Base-by-base conservation (phyloP, 1,140 invertebrate species). In the Trichonephila clavipes region DNA sequence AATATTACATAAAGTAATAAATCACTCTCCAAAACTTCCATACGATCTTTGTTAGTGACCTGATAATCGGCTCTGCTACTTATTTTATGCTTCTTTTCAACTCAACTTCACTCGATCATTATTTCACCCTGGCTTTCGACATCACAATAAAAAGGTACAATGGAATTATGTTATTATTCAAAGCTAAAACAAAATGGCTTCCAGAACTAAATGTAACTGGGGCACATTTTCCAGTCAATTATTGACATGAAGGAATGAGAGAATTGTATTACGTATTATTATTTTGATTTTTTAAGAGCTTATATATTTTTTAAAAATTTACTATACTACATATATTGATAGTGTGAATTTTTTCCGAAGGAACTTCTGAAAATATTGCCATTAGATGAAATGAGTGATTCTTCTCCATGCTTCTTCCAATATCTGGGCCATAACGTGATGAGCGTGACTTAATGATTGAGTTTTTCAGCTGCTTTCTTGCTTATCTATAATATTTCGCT, bases 381-480 rank as follows among this genome's bases (percentile, higher is more conserved):
- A 24, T 69, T 51, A 51, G 51, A 51, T 51, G 51, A 51, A 51
- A 10, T 51, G 51, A 51, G 34, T 51, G 51, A 69, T 69, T 69
- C 51, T 51, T 51, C 34, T 40, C 66, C 21, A 69, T 12, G 66
- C 7, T 24, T 8, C n/a, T 28, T 40, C 10, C 34, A 16, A 66
- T 64, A 88, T 88, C 2, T 88, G 62, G 44, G 86, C 18, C 86
- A 88, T 24, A 88, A 64, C 61, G 86, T 88, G 62, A 40, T 64
- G 28, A 64, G n/a, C 86, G 86, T 88, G 86, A 88, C 62, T 85
- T 10, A 6, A 85, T 82, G 34, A 82, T 77, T 40, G 72, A 77
- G 72, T 77, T 16, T 40, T 28, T 77, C 72, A 77, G 72, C 72
- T 77, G 72, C 34, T 77, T 77, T 77, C 28, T 77, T 18, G 28